Conservation (phyloP, 2,888 invertebrate species). For the Magallana nippona region DNA sequence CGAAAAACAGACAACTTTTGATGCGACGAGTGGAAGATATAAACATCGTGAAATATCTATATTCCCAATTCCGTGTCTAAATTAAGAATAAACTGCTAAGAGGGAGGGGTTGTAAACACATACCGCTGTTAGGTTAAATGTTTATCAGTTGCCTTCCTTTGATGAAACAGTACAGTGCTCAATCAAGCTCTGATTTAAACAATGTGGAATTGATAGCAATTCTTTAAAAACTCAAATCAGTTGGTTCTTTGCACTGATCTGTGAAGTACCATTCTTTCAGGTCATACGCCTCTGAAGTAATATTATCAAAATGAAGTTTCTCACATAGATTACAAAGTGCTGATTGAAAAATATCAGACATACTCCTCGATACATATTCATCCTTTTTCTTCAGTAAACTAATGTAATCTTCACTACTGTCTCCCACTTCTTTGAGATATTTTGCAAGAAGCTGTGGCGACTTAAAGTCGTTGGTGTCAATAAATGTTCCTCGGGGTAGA, state of each 20-base stretch:
- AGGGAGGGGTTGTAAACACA: background rate
- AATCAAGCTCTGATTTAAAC: background rate
- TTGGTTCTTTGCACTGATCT: conserved; percentile 8
- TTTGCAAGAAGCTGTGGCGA: conserved; percentile 35
- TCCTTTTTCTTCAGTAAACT: conserved; percentile 33
- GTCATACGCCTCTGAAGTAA: background rate
- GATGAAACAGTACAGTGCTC: too few relatives aligned
- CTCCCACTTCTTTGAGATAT: background rate
- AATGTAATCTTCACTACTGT: conserved; percentile 24
- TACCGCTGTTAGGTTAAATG: background rate
- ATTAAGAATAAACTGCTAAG: too few relatives aligned
- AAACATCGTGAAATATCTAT: background rate
- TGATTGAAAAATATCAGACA: background rate
- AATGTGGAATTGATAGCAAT: background rate
- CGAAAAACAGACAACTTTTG: background rate
- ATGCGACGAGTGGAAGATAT: background rate
- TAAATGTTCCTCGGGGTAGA: conserved; percentile 20
- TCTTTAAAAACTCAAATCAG: conserved; percentile 16
- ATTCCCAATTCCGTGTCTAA: too few relatives aligned
- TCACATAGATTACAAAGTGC: conserved; percentile 32
- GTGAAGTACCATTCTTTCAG: conserved; percentile 2
- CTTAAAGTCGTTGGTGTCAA: conserved; percentile 31
- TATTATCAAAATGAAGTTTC: background rate
- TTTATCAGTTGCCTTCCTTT: too few relatives aligned
- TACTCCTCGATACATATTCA: conserved; percentile 14